These are phyloP conservation scores for Falcaria lacertinaria DNA, from an alignment of 2,888 invertebrate genomes.

Conservation along the genomic window DNA sequence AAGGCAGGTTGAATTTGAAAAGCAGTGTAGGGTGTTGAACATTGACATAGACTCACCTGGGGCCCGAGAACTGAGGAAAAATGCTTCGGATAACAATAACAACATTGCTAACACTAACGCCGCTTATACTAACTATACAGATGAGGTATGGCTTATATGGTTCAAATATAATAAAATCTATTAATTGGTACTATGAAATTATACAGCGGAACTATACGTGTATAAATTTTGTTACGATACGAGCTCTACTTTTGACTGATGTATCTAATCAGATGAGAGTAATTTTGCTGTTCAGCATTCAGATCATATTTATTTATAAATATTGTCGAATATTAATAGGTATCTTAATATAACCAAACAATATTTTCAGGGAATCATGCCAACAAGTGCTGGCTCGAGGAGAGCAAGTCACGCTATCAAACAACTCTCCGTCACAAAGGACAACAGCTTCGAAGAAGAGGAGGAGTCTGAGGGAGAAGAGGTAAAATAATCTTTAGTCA, in stretches of 20 bases:
- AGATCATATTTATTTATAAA: too few species aligned
- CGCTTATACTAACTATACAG: constrained; percentile 45
- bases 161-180: too few species aligned
- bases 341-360: too few species aligned
- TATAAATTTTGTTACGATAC: too few species aligned
- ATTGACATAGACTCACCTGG: constrained; percentile 63
- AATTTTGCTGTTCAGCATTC: too few species aligned
- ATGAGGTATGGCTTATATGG: constrained; percentile 35
- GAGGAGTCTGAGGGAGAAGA: constrained; percentile 77
- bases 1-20: constrained; percentile 67
- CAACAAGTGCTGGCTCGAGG: constrained; percentile 66
- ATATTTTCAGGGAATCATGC: constrained; percentile 67
- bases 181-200: too few species aligned
- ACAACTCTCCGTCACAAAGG: constrained; percentile 72
- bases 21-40: constrained; percentile 68
- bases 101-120: constrained; percentile 46
- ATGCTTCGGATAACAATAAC: constrained; percentile 49
- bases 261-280: too few species aligned
- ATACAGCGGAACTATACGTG: too few species aligned
- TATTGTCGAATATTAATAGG: background rate
- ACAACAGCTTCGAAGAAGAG: constrained; percentile 76
- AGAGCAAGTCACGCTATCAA: constrained; percentile 74
- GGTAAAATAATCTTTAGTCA: constrained; percentile 33
- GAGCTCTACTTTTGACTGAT: too few species aligned
- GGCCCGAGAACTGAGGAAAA: constrained; percentile 51